Conservation (phyloP, 2,113 vertebrate genomes). For the Chroicocephalus ridibundus region DNA sequence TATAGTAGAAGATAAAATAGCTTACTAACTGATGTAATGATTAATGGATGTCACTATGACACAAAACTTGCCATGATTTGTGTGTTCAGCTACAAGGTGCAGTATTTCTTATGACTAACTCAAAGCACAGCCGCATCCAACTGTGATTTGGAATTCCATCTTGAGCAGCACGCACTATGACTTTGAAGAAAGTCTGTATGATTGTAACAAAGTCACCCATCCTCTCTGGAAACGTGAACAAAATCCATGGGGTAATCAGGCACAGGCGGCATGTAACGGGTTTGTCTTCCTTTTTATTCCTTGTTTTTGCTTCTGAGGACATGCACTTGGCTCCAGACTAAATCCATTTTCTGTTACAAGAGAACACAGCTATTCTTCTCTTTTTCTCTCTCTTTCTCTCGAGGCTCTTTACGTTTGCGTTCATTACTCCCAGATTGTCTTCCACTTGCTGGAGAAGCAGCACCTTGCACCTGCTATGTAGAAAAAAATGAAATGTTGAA, state of each 20-base stretch:
- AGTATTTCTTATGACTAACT: constrained; percentile 65
- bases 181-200: constrained; percentile 82
- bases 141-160: constrained; percentile 77
- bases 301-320: constrained; percentile 65
- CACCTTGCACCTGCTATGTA: constrained; percentile 63
- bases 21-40: constrained; percentile 81
- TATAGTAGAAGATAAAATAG: constrained; percentile 76
- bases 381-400: constrained; percentile 82
- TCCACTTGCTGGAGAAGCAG: constrained; percentile 79
- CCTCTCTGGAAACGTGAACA: constrained; percentile 73
- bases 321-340: constrained; percentile 63
- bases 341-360: constrained; percentile 82
- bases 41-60: constrained; percentile 70
- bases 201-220: constrained; percentile 82
- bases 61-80: constrained; percentile 69
- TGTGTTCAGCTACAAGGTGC: constrained; percentile 73
- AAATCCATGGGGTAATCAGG: constrained; percentile 82
- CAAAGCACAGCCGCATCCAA: constrained; percentile 77
- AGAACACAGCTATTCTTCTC: constrained; percentile 93
- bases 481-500: neutral
- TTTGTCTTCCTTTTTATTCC: constrained; percentile 73
- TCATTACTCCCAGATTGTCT: constrained; percentile 84
- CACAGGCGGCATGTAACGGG: constrained; percentile 92
- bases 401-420: constrained; percentile 87
- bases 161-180: constrained; percentile 77